These are phyloP conservation scores for Rotaria macrura DNA, from an alignment of 2,888 invertebrate species.

Conservation along the genomic window DNA sequence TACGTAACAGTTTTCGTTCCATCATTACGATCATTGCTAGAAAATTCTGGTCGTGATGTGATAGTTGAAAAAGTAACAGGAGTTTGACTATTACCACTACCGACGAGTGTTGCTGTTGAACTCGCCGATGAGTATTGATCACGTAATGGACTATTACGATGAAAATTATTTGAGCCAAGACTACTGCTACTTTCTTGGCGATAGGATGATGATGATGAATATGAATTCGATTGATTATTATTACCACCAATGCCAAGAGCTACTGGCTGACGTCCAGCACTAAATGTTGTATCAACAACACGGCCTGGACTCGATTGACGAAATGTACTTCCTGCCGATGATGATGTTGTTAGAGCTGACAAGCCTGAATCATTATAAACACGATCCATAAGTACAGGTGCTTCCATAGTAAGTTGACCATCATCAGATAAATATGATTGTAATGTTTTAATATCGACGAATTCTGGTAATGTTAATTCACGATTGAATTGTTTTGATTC, in stretches of 20 bases:
- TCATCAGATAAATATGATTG: constrained; percentile 25
- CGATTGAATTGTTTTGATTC: constrained; percentile 33
- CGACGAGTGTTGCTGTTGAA: neutral
- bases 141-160: neutral
- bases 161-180: neutral
- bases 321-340: neutral
- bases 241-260: neutral
- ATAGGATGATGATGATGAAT: neutral
- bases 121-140: neutral
- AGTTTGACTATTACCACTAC: neutral
- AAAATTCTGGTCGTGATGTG: neutral
- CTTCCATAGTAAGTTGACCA: constrained; percentile 28
- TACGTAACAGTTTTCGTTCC: constrained; percentile 24
- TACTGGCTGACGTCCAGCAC: neutral
- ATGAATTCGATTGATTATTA: neutral
- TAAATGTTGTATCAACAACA: constrained; percentile 9
- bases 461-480: constrained; percentile 33
- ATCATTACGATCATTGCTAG: neutral
- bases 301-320: constrained; percentile 23
- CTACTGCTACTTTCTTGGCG: neutral
- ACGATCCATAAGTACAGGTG: constrained; percentile 29
- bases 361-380: neutral
- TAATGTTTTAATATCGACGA: constrained; percentile 26
- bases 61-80: constrained; percentile 3
- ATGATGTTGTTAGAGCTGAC: neutral